Base-by-base conservation (phyloP, 2,888 invertebrate species). In the Platycnemis pennipes region DNA sequence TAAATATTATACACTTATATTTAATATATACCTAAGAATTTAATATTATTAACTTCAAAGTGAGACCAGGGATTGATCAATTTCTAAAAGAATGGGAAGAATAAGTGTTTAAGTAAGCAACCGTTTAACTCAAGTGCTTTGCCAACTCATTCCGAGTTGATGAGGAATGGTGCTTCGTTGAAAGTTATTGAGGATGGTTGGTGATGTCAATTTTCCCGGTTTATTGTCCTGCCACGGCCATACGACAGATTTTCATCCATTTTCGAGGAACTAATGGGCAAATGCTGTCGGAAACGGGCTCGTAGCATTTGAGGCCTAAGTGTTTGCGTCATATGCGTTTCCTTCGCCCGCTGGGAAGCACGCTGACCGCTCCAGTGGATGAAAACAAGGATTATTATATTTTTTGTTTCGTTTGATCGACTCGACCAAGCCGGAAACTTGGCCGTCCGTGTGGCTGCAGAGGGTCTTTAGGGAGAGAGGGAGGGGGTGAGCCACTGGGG, bases 401-500 rank as follows among this genome's bases (percentile, higher is more conserved):
- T 77, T 77, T 77, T 77, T 77, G 2, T 37, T 37, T 77, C 77
- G 37, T 77, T 77, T 37, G 37, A 77, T 77, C 77, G 77, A 37
- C 31, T 77, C 77, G 77, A 77, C 31, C 37, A 77, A 77, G 77
- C 77, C 77, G 77, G 77, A 77, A 77, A 77, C 37, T 77, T 37
- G 26, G 77, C 31, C 37, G 16, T 31, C 77, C 37, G 37, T 37
- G 77, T 11, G 31, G 77, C 77, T 77, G 8, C 31, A 5, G 2
- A 8, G 63, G n/a, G 4, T 37, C 13, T 26, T 5, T 4, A 37
- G 11, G 77, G 37, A 37, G 4, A 13, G 37, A 37, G 77, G 77
- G 77, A 37, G 37, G 77, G 31, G 77, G 37, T 2, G 37, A 16
- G 77, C 26, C 3, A 26, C 8, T 3, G 69, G 0, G 31, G 69